Conservation (phyloP, 2,888 invertebrate species). For the Lordiphosa andalusiaca region DNA sequence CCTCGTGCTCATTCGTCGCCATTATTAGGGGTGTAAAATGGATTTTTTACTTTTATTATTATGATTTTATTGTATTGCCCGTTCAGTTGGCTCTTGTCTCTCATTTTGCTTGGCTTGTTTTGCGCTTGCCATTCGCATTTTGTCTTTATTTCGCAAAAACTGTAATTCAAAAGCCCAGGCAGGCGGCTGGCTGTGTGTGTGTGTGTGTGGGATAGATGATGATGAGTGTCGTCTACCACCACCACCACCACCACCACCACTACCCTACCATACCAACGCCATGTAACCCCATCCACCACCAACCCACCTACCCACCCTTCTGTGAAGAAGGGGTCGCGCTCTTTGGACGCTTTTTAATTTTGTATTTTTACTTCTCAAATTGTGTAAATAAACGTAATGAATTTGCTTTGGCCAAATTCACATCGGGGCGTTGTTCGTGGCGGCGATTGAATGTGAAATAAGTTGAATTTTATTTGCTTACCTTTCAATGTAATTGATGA, state of each 20-base stretch:
- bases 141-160: conserved; percentile 57
- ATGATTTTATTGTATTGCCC: conserved; percentile 74
- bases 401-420: conserved; percentile 44
- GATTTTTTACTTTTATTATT: conserved; percentile 76
- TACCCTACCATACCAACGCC: too few species aligned
- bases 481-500: too few species aligned
- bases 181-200: too few species aligned
- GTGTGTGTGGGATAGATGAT: conserved; percentile 16
- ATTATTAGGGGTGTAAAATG: conserved; percentile 76
- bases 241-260: conserved; percentile 13
- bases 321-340: conserved; percentile 19
- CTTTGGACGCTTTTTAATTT: conserved; percentile 28
- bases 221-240: conserved; percentile 17
- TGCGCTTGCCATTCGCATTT: conserved; percentile 65
- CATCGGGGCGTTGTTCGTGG: conserved; percentile 1
- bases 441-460: background rate
- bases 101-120: conserved; percentile 52
- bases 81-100: conserved; percentile 49
- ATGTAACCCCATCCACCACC: conserved; percentile 3
- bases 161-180: conserved; percentile 53
- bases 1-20: conserved; percentile 18
- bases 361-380: conserved; percentile 41
- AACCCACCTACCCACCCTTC: conserved; percentile 17
- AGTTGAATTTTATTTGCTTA: too few species aligned
- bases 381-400: conserved; percentile 62